Conservation (phyloP, 2,888 invertebrate species). For the Trissoscelio sp. region DNA sequence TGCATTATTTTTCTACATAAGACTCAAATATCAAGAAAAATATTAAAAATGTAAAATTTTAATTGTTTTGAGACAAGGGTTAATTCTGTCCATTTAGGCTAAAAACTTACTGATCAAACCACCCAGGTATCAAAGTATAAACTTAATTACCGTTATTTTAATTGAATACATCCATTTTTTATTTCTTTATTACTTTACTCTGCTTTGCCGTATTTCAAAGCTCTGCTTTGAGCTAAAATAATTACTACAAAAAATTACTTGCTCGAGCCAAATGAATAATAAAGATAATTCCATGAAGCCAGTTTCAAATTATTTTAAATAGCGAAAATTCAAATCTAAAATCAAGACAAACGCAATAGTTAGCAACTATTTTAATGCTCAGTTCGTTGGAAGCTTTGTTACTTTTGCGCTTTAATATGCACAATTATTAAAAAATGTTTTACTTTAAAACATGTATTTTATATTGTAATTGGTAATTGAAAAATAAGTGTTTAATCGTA, state of each 20-base stretch:
- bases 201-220: background rate
- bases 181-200: background rate
- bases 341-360: background rate
- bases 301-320: background rate
- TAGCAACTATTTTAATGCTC: background rate
- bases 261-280: conserved; percentile 1
- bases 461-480: no score
- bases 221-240: conserved; percentile 5
- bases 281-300: background rate
- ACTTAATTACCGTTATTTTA: background rate
- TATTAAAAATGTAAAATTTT: no score
- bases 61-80: no score
- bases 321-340: background rate
- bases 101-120: no score
- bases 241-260: conserved; percentile 4
- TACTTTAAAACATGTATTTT: no score
- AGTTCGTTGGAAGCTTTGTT: background rate
- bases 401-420: no score
- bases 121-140: background rate
- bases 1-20: no score
- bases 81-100: no score
- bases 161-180: background rate
- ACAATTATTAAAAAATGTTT: no score
- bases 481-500: conserved; percentile 1
- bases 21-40: no score